Conservation (phyloP, 2,888 invertebrate genomes). For the Magallana nippona region DNA sequence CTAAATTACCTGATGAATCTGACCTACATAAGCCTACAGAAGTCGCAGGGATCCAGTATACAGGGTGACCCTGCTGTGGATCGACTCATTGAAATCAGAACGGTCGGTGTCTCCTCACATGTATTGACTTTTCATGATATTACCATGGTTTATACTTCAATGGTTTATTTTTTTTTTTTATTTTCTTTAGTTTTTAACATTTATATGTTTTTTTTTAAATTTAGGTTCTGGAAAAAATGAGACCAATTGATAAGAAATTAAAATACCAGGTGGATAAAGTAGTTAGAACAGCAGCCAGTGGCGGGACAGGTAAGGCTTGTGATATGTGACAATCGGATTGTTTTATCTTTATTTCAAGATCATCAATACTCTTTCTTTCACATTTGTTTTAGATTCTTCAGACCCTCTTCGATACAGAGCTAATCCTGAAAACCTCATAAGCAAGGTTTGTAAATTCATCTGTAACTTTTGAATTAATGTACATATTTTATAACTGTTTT, state of each 20-base stretch:
- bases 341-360: not conserved
- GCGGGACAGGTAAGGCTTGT: constrained; percentile 79
- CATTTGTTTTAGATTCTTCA: constrained; percentile 79
- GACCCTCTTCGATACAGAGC: constrained; percentile 93
- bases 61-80: constrained; percentile 90
- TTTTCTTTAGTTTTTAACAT: not conserved
- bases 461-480: no score
- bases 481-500: no score
- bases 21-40: constrained; percentile 91
- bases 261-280: constrained; percentile 98
- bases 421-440: constrained; percentile 88
- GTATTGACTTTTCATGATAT: not conserved
- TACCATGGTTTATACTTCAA: not conserved
- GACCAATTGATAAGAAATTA: constrained; percentile 96
- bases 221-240: constrained; percentile 92
- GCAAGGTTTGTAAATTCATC: constrained; percentile 65
- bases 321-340: no score
- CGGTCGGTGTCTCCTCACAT: constrained; percentile 71
- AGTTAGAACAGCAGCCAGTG: constrained; percentile 91
- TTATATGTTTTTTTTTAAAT: constrained; percentile 19
- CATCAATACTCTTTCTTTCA: constrained; percentile 3
- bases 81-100: constrained; percentile 80
- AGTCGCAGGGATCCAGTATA: constrained; percentile 92
- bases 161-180: not conserved
- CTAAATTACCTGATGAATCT: constrained; percentile 94